These are phyloP conservation scores for Papilio machaon DNA, from an alignment of 1,140 invertebrate species.

Conservation along the genomic window DNA sequence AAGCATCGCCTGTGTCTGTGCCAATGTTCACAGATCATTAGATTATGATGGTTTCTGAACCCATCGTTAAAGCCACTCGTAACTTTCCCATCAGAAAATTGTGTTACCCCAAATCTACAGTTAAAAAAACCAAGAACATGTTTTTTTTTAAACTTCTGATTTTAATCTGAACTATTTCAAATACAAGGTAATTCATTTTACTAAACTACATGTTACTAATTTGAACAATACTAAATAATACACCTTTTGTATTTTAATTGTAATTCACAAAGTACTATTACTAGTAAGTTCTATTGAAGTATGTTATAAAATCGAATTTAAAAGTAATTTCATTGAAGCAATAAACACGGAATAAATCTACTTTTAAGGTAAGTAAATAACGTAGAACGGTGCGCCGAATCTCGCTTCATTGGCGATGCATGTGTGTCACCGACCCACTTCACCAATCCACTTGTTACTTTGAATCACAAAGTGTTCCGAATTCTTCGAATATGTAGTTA, in stretches of 20 bases:
- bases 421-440: slow-evolving; percentile 51
- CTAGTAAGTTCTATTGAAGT: neutral
- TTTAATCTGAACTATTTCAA: neutral
- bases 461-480: slow-evolving; percentile 52
- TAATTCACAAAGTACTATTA: neutral
- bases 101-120: neutral
- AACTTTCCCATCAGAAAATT: slow-evolving; percentile 29
- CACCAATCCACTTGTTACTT: slow-evolving; percentile 52
- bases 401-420: slow-evolving; percentile 16
- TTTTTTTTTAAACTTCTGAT: neutral
- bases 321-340: neutral
- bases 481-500: slow-evolving; percentile 5
- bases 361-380: neutral
- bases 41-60: slow-evolving; percentile 39
- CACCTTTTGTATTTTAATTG: neutral
- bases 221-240: no score
- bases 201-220: no score
- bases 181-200: neutral
- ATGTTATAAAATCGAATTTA: neutral
- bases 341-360: neutral
- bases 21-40: slow-evolving; percentile 48
- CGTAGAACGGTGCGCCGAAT: slow-evolving; percentile 20
- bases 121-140: neutral
- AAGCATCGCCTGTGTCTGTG: slow-evolving; percentile 36
- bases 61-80: neutral